Evolutionary conservation across 2,888 invertebrate species (phyloP), one percentile per base, ranked within the genome.

Genomic region (Drosophila picticornis): DNA sequence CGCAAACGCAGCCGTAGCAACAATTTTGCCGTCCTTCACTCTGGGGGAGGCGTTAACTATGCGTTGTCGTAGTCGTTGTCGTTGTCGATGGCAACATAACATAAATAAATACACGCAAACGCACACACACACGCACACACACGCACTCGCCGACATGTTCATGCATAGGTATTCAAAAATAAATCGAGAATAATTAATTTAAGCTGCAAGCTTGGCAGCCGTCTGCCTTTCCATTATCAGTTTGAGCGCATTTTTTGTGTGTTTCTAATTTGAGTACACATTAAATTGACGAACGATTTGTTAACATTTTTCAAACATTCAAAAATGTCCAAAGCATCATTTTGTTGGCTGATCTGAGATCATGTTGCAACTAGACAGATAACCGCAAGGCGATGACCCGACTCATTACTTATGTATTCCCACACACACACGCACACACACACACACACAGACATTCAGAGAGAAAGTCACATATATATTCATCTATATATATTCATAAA

Each of bases 111-210:
- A 32, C 11, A 13, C 16, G 31, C 31, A 38, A 4, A 32, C 19
- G 9, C 9, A 27, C 51, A 38, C 22, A 32, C 31, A 11, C 5
- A 29, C 36, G 6, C 36, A 32, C 9, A 27, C n/a, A 13, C 19
- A 9, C 13, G 5, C 34, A 22, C 22, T 34, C 34, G 13, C 11
- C n/a, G 16, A 31, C n/a, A 38, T 25, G 22, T 25, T 46, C n/a
- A n/a, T 13, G 16, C 32, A 46, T 53, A 58, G 51, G 55, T 38
- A 58, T 58, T 72, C 73, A 59, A 72, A 63, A 77, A 77, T 72
- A 77, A 75, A 75, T 60, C 78, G 78, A 72, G 72, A 75, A 51
- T 62, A 75, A 78, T 78, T 75, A 65, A 78, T 66, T 78, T 72
- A 31, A 27, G 62, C 72, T 52, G 52, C 36, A 58, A 52, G 51